Evolutionary conservation across 2,797 vertebrate species (phyloP).

Genomic region (Rhinoraja longicauda): DNA sequence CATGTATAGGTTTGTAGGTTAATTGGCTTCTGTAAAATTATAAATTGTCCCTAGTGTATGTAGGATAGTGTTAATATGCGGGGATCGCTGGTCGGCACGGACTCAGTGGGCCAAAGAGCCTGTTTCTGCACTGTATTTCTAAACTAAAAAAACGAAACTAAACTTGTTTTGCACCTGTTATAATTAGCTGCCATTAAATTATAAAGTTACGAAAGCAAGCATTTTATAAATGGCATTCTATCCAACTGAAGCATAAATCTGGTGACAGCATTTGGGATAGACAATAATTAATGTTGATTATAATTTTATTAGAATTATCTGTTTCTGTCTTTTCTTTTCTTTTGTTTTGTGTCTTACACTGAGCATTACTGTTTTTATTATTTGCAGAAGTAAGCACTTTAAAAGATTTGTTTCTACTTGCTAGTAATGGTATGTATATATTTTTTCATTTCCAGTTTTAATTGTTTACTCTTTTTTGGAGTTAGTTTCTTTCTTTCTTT

Average conservation of each 20-base stretch:
- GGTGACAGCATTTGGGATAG: neutral
- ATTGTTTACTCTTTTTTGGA: neutral
- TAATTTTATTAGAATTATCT: neutral
- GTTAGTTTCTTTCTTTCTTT: neutral
- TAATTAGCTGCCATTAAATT: neutral
- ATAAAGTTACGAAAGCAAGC: neutral
- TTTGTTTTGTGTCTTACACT: slow-evolving; percentile 35
- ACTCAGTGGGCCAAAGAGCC: too few species aligned
- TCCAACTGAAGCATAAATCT: too few species aligned
- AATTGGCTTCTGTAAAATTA: too few species aligned
- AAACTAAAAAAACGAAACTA: too few species aligned
- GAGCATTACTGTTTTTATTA: slow-evolving; percentile 47
- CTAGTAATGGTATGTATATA: slow-evolving; percentile 76
- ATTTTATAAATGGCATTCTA: neutral
- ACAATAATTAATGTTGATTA: neutral
- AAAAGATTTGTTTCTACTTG: slow-evolving; percentile 90
- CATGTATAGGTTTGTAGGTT: too few species aligned
- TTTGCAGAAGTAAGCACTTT: slow-evolving; percentile 90
- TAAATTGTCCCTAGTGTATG: too few species aligned
- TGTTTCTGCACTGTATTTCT: too few species aligned
- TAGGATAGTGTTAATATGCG: too few species aligned
- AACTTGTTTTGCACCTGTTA: neutral
- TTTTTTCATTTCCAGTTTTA: slow-evolving; percentile 22
- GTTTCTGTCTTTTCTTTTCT: neutral
- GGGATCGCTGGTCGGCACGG: too few species aligned